These are phyloP conservation scores for Hippopotamus amphibius DNA, from an alignment of 2,113 vertebrate genomes.

Conservation along the genomic window DNA sequence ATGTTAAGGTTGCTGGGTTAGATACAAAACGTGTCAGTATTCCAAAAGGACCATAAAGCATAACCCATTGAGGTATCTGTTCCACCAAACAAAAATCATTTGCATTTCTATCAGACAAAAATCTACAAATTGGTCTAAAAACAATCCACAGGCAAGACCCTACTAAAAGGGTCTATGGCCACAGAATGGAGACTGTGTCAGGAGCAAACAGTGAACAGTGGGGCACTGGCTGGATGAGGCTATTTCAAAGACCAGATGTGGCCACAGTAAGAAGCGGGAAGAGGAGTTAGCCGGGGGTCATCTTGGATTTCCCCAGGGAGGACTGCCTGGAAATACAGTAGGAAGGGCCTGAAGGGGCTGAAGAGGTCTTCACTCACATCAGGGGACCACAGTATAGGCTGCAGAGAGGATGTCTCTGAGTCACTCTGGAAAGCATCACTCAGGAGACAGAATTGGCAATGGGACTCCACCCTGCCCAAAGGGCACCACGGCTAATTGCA, in stretches of 20 bases:
- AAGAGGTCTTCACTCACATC: background rate
- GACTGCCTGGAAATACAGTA: background rate
- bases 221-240: too few species aligned
- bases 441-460: background rate
- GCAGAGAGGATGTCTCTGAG: background rate
- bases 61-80: background rate
- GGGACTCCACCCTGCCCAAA: background rate
- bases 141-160: background rate
- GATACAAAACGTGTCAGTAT: background rate
- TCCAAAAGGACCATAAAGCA: background rate
- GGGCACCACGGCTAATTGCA: background rate
- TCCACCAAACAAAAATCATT: background rate
- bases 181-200: background rate
- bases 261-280: fast-evolving
- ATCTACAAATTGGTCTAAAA: background rate
- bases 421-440: background rate
- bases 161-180: background rate
- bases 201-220: background rate
- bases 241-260: background rate
- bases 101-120: background rate
- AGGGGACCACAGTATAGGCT: background rate
- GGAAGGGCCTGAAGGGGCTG: background rate
- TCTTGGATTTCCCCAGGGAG: background rate
- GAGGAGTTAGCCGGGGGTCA: background rate
- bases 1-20: background rate